Percentiles rank a stretch among this genome's conserved stretches.
Evolutionary conservation across 2,113 vertebrate genomes (phyloP).

Genomic region (Paramisgurnus dabryanus): DNA sequence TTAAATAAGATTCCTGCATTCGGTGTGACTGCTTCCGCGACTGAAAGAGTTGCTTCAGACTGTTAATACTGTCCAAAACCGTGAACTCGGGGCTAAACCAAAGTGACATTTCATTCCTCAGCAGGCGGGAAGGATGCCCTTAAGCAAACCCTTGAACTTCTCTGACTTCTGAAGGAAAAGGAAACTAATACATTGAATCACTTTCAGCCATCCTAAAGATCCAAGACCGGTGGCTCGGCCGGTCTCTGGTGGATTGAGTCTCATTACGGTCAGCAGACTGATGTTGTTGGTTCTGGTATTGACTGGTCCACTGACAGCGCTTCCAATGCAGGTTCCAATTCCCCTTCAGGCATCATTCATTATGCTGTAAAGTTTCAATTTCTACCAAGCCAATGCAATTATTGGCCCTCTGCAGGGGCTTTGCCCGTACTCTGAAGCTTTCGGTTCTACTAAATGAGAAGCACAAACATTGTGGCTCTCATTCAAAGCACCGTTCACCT

Average conservation of each 20-base stretch:
- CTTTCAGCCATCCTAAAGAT: constrained; percentile 5
- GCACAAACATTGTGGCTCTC: constrained; percentile 55
- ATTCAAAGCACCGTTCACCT: constrained; percentile 57
- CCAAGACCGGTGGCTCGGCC: constrained; percentile 45
- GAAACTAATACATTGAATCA: constrained; percentile 25
- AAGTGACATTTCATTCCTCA: constrained; percentile 66
- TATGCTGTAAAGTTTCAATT: constrained; percentile 70
- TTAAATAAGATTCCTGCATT: constrained; percentile 19
- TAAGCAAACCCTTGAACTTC: constrained; percentile 51
- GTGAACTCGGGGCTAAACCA: constrained; percentile 48
- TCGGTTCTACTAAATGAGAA: constrained; percentile 58
- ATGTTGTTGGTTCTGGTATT: constrained; percentile 18
- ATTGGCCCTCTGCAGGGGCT: constrained; percentile 55
- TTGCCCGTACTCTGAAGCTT: constrained; percentile 51
- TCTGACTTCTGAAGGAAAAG: constrained; percentile 13
- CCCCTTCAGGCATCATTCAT: constrained; percentile 63
- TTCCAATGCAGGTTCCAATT: constrained; percentile 59
- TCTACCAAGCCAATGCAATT: constrained; percentile 64
- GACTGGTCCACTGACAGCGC: constrained; percentile 56
- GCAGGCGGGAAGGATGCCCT: constrained; percentile 55
- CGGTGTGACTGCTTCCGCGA: neutral
- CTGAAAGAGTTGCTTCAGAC: constrained; percentile 11
- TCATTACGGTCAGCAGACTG: constrained; percentile 48
- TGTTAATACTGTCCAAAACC: constrained; percentile 52
- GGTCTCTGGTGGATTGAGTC: constrained; percentile 53